A percentile compares a stretch with the other conserved stretches of the same genome.
These are phyloP conservation scores for Gymnothorax javanicus DNA, from an alignment of 2,797 vertebrate species.

Conservation along the genomic window DNA sequence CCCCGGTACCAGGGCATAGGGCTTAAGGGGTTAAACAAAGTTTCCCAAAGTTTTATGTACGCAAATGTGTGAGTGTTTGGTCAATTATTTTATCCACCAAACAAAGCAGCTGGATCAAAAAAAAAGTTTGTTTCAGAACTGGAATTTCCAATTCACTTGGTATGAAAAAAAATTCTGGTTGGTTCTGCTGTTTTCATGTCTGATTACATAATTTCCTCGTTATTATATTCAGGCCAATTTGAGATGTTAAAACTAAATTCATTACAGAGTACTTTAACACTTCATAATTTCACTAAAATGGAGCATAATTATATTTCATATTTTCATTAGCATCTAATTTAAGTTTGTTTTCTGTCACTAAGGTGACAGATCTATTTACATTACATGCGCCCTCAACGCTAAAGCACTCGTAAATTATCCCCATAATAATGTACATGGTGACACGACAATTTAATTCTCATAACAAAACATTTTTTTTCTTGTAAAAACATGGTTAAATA, in stretches of 20 bases:
- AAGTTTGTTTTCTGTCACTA: not conserved
- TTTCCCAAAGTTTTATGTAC: no score
- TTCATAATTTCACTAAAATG: not conserved
- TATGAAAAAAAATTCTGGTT: not conserved
- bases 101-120: no score
- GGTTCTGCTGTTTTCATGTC: not conserved
- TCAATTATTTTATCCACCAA: no score
- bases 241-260: no score
- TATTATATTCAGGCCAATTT: no score
- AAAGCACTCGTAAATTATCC: conserved; percentile 43
- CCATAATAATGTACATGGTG: conserved; percentile 46
- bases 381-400: not conserved
- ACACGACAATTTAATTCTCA: conserved; percentile 45
- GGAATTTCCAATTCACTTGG: not conserved
- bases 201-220: not conserved
- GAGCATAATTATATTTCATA: not conserved
- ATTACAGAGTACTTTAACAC: no score
- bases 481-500: not conserved
- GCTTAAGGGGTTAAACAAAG: no score
- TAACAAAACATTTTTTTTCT: not conserved
- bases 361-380: not conserved
- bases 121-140: no score
- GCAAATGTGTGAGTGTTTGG: no score
- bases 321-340: not conserved
- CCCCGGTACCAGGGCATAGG: no score